Evolutionary conservation across 2,888 invertebrate species (phyloP).

Genomic region (Dynastes hyllus): DNA sequence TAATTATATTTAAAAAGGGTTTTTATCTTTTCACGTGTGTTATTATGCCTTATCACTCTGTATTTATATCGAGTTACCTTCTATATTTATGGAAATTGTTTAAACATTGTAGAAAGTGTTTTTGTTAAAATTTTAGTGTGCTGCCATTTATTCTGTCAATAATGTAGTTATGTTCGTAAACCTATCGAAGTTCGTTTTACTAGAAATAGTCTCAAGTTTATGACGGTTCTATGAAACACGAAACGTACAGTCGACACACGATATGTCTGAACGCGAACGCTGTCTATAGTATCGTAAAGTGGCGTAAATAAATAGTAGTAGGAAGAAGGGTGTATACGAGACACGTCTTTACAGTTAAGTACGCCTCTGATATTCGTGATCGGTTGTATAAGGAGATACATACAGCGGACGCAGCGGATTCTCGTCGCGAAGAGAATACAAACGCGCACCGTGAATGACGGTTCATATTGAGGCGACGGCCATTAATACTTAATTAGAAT

Average conservation of each 20-base stretch:
- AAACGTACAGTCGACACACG: conserved; percentile 8
- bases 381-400: conserved; percentile 46
- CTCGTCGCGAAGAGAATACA: conserved; percentile 44
- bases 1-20: too few species aligned
- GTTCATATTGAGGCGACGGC: conserved; percentile 55
- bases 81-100: too few species aligned
- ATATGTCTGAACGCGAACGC: conserved; percentile 34
- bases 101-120: too few species aligned
- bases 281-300: conserved; percentile 36
- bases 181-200: too few species aligned
- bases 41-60: too few species aligned
- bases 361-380: conserved; percentile 50
- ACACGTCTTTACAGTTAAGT: conserved; percentile 50
- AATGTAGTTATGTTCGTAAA: too few species aligned
- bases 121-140: too few species aligned
- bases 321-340: conserved; percentile 39
- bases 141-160: too few species aligned
- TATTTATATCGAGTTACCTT: too few species aligned
- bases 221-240: conserved; percentile 1
- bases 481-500: conserved; percentile 56
- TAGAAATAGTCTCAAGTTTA: neutral
- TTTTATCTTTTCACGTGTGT: too few species aligned
- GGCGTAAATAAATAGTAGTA: conserved; percentile 37
- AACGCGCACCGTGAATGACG: conserved; percentile 53
- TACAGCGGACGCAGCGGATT: conserved; percentile 35